phyloP scores from a whole-genome alignment of 1,140 invertebrate species.

The Helicoverpa armigera region DNA sequence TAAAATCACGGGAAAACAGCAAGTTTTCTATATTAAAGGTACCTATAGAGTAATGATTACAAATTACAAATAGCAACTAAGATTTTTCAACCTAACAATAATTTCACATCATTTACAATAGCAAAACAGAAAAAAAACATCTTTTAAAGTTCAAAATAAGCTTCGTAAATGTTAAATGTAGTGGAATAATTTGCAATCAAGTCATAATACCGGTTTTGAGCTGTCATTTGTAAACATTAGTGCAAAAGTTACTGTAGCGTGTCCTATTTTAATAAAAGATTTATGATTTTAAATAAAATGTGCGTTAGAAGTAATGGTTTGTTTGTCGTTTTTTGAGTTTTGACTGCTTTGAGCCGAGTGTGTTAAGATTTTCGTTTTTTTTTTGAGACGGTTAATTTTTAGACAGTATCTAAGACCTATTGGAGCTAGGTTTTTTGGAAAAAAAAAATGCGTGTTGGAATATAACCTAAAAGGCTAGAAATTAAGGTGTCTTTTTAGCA shows the following conservation, averaged over 20 bases:
- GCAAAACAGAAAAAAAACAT: neutral
- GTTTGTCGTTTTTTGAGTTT: neutral
- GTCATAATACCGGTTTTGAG: slow-evolving; percentile 28
- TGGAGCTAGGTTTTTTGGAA: no score
- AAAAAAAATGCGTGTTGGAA: no score
- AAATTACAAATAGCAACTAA: no score
- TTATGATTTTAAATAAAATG: slow-evolving; percentile 14
- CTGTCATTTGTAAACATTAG: slow-evolving; percentile 38
- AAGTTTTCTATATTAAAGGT: no score
- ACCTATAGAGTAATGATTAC: no score
- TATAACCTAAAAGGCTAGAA: no score
- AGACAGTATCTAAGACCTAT: neutral
- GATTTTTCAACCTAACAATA: neutral
- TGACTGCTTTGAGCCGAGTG: neutral
- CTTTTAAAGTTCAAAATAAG: neutral
- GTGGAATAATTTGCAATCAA: slow-evolving; percentile 27
- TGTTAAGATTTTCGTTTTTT: neutral
- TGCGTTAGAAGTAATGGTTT: neutral
- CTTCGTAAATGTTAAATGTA: slow-evolving; percentile 30
- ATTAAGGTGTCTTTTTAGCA: no score
- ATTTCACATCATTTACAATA: neutral
- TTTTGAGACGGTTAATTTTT: neutral
- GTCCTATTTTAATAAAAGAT: slow-evolving; percentile 1
- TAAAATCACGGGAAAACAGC: no score
- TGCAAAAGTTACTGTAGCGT: slow-evolving; percentile 23